Evolutionary conservation across 2,888 invertebrate genomes (phyloP).

Genomic region (Eustalomyia histrio): DNA sequence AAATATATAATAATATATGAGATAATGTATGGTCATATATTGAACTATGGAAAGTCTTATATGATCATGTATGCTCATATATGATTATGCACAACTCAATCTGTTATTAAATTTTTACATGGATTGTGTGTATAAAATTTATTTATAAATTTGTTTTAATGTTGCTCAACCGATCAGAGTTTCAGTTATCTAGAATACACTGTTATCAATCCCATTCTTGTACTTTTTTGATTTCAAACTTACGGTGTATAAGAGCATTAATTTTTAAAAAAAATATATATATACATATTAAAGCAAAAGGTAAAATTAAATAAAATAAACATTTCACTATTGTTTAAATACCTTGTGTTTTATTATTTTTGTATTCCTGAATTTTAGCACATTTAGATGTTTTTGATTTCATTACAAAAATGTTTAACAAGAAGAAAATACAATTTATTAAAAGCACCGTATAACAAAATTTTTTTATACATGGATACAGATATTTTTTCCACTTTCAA

Average conservation of each 20-base stretch:
- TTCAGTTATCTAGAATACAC: not conserved
- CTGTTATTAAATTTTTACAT: too few relatives aligned
- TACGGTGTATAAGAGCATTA: constrained; percentile 16
- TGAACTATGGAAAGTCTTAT: too few relatives aligned
- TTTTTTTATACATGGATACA: too few relatives aligned
- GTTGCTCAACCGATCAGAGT: not conserved
- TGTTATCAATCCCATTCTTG: not conserved
- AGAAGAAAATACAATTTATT: not conserved
- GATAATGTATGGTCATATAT: too few relatives aligned
- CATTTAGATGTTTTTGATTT: not conserved
- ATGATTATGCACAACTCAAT: too few relatives aligned
- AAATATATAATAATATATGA: too few relatives aligned
- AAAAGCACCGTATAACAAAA: not conserved
- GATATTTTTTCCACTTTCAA: too few relatives aligned
- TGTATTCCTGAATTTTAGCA: constrained; percentile 6
- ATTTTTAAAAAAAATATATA: constrained; percentile 26
- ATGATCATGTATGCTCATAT: too few relatives aligned
- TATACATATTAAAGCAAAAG: constrained; percentile 23
- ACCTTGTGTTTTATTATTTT: not conserved
- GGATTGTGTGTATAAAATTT: too few relatives aligned
- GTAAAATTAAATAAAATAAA: constrained; percentile 46
- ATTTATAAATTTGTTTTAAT: too few relatives aligned
- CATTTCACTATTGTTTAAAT: constrained; percentile 20
- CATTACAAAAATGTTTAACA: not conserved
- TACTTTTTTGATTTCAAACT: not conserved